Base-by-base conservation (phyloP, 2,113 vertebrate genomes). In the Xiphophorus couchianus region DNA sequence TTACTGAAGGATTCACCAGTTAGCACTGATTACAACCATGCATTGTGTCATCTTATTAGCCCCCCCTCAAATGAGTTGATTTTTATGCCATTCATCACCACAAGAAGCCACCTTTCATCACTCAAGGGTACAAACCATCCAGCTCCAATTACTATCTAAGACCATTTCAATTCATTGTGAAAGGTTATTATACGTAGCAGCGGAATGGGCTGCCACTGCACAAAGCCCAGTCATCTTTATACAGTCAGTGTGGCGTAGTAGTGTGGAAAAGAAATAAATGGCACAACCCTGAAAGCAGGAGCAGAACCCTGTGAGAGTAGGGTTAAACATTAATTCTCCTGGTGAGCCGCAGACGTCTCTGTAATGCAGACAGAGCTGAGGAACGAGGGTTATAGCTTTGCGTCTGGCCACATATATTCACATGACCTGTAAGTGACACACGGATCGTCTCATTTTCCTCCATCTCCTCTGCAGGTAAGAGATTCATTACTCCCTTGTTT, bases 21-120 rank as follows among this genome's bases (percentile, higher is more conserved):
- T 82, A 68, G 61, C 31, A 74, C 8, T 66, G 71, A 83, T 84
- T 69, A 83, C 44, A 69, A 64, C 22, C 13, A 79, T 66, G 60
- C 64, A 44, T 72, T 15, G 1, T 85, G 73, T 86, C 83, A 88
- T 88, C 78, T 62, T 25, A 71, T 88, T 88, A 83, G 76, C 39
- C 66, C 30, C 33, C 33, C 7, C 70, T 73, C 84, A 77, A 48
- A 73, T 9, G 70, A 70, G 33, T 31, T 73, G 82, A 85, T 84
- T 37, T 88, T 85, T 68, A 84, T 39, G 71, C 74, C 30, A 71
- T 60, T 74, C 78, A 0, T 35, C 77, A 66, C 66, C 28, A 74
- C 69, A 73, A 67, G 37, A 12, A 27, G 48, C 58, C 73, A 63
- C 28, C 58, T 29, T 69, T 27, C 63, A 62, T 22, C 35, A 76